Evolutionary conservation across 2,888 invertebrate species (phyloP).

Genomic region (Drosophila cognata): DNA sequence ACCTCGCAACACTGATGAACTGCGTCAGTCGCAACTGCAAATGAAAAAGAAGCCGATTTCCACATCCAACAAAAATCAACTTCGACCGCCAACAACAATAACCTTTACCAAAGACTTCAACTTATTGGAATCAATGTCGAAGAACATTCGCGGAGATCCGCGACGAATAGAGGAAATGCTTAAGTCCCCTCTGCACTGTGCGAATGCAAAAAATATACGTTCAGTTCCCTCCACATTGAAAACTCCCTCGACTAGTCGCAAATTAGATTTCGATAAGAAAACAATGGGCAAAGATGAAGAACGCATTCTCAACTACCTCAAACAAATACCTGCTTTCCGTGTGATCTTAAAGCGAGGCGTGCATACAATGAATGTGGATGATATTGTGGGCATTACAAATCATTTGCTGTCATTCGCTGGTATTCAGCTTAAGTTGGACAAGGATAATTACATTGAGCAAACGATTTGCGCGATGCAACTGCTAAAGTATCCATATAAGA

Average conservation of each 20-base stretch:
- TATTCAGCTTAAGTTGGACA: slow-evolving; percentile 16
- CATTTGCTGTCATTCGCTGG: slow-evolving; percentile 39
- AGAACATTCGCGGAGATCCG: slow-evolving; percentile 9
- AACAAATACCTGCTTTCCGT: slow-evolving; percentile 20
- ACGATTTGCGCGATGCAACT: slow-evolving; percentile 35
- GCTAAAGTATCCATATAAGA: slow-evolving; percentile 42
- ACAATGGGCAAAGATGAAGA: background rate
- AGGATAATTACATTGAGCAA: slow-evolving; percentile 34
- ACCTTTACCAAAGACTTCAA: background rate
- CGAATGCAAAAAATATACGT: background rate
- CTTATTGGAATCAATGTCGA: background rate
- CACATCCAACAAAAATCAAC: background rate
- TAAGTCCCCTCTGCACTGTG: slow-evolving; percentile 20
- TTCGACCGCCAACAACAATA: background rate
- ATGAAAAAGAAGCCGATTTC: background rate
- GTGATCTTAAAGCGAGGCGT: slow-evolving; percentile 25
- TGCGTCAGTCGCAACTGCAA: background rate
- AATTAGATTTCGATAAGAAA: slow-evolving; percentile 21
- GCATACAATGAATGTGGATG: slow-evolving; percentile 29
- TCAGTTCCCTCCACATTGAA: background rate
- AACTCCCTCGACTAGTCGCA: slow-evolving; percentile 2
- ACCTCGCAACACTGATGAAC: background rate
- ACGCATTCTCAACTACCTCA: slow-evolving; percentile 26
- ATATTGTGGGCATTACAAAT: slow-evolving; percentile 47
- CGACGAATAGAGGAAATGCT: slow-evolving; percentile 21